These are phyloP conservation scores for Muscicapa comitata DNA, from an alignment of 2,797 vertebrate species.

Conservation along the genomic window DNA sequence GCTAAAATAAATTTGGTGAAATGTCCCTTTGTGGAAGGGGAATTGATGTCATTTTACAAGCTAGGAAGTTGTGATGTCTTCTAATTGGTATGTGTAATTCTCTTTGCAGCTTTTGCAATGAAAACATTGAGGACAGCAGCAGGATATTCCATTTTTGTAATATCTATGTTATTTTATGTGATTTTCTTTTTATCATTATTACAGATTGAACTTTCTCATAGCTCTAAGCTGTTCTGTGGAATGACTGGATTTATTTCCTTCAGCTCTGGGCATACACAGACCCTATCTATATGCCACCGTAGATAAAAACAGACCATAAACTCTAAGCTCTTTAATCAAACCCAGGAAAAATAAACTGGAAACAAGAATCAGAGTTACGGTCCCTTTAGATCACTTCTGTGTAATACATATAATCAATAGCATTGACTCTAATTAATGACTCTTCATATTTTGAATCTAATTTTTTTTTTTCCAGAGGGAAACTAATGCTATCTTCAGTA, in stretches of 20 bases:
- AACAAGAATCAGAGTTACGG: not conserved
- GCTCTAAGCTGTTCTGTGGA: not conserved
- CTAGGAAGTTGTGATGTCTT: not conserved
- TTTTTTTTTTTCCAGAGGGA: not conserved
- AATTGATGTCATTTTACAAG: not conserved
- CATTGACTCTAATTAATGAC: not conserved
- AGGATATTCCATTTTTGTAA: not conserved
- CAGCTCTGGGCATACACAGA: not conserved
- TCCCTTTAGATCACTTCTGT: not conserved
- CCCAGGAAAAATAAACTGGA: not conserved
- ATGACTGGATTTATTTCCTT: constrained; percentile 2
- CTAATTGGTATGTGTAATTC: not conserved
- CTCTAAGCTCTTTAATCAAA: not conserved
- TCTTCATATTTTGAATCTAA: not conserved
- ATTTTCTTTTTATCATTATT: constrained; percentile 5
- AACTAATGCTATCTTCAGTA: not conserved
- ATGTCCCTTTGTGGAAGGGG: not conserved
- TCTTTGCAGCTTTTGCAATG: not conserved
- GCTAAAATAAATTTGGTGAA: not conserved
- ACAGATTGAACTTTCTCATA: not conserved
- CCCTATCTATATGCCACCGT: not conserved
- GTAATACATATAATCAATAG: not conserved
- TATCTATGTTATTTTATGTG: not conserved
- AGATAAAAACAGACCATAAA: not conserved
- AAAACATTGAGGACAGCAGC: not conserved